These are phyloP conservation scores for Lepeophtheirus salmonis DNA, from an alignment of 1,140 invertebrate genomes.

Conservation along the genomic window DNA sequence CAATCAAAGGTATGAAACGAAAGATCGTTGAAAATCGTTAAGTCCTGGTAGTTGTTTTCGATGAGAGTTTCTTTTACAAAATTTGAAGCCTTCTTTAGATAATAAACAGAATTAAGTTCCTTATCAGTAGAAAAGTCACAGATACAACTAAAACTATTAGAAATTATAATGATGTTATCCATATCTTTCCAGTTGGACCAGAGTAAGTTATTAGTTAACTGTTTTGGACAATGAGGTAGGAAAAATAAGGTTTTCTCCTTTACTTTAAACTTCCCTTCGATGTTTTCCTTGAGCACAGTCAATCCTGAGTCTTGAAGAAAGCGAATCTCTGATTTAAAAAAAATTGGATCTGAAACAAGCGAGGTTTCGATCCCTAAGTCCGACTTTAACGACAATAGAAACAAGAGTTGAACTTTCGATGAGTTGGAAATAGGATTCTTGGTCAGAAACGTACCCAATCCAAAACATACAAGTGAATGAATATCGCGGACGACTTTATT, in stretches of 20 bases:
- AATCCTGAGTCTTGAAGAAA: constrained; percentile 37
- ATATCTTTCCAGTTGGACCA: constrained; percentile 53
- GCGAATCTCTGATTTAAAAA: constrained; percentile 39
- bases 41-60: constrained; percentile 43
- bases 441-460: constrained; percentile 35
- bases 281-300: constrained; percentile 39
- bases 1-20: constrained; percentile 41
- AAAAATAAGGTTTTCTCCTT: constrained; percentile 42
- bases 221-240: constrained; percentile 60
- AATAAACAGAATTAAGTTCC: constrained; percentile 31
- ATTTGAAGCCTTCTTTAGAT: constrained; percentile 36
- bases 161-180: constrained; percentile 44
- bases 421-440: constrained; percentile 27
- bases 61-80: constrained; percentile 39
- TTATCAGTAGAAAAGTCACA: constrained; percentile 18
- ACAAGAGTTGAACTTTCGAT: constrained; percentile 21
- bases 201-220: constrained; percentile 58
- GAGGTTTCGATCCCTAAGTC: constrained; percentile 20
- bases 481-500: background rate
- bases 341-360: constrained; percentile 45
- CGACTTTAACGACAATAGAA: background rate
- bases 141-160: constrained; percentile 39
- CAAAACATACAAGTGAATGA: constrained; percentile 33
- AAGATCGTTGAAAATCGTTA: constrained; percentile 48
- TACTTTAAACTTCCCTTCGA: constrained; percentile 46